Conservation (phyloP, 30 jellyfish, hydroid and myxozoan species). For the Aurelia aurita region DNA sequence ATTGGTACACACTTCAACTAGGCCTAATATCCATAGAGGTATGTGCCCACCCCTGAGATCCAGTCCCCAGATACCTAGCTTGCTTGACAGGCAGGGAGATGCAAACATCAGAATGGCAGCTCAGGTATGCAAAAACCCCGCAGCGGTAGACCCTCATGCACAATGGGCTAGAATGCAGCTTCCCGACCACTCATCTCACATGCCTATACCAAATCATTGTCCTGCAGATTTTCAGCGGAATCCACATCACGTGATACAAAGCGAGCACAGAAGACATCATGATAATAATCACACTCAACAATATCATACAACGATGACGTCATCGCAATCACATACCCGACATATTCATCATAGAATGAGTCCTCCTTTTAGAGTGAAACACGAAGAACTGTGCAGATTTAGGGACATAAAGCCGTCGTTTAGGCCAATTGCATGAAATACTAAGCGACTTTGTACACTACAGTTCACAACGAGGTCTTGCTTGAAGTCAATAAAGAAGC, state of each 20-base stretch:
- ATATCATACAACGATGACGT: slow-evolving; percentile 1
- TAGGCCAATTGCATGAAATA: slow-evolving; percentile 15
- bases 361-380: not conserved
- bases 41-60: not conserved
- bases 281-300: not conserved
- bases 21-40: not conserved
- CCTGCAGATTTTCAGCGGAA: not conserved
- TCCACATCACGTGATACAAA: not conserved
- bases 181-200: not conserved
- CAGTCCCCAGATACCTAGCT: not conserved
- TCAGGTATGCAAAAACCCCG: not conserved
- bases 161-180: not conserved
- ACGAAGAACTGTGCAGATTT: slow-evolving; percentile 32
- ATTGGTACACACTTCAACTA: not conserved
- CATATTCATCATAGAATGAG: slow-evolving; percentile 8
- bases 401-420: slow-evolving; percentile 20
- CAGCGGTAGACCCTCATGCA: not conserved
- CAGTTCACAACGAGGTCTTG: not conserved
- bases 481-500: not conserved
- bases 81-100: not conserved
- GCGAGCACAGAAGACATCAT: not conserved
- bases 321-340: not conserved
- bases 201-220: not conserved
- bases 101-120: not conserved
- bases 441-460: not conserved